phyloP scores from a whole-genome alignment of 2,113 vertebrate species.

The Monarcha castaneiventris region DNA sequence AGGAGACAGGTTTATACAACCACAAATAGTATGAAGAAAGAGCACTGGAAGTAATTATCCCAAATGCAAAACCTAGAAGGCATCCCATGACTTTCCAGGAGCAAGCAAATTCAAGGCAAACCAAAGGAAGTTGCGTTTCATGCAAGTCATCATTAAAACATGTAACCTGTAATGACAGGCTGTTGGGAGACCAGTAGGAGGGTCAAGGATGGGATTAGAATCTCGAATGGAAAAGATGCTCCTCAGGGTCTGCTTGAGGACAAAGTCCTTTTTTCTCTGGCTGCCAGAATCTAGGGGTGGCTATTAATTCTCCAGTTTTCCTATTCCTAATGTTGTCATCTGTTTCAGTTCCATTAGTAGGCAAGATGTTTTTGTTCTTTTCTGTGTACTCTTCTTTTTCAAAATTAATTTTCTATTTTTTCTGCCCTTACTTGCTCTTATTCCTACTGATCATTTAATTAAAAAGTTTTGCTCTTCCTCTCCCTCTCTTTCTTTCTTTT shows the following conservation, averaged over 20 bases:
- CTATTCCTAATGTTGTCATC: background rate
- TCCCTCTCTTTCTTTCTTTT: background rate
- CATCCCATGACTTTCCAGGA: background rate
- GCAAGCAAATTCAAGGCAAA: background rate
- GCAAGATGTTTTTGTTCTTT: background rate
- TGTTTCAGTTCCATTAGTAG: background rate
- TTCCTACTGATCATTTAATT: background rate
- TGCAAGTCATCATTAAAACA: background rate
- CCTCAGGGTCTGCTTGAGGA: background rate
- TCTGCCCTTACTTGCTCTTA: background rate
- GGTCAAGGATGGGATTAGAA: background rate
- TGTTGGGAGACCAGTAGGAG: background rate
- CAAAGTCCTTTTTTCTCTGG: background rate
- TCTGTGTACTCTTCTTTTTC: background rate
- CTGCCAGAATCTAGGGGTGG: background rate
- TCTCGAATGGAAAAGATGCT: background rate
- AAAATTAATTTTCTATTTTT: background rate
- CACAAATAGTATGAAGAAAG: background rate
- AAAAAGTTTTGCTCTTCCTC: background rate
- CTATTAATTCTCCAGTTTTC: background rate
- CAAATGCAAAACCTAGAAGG: background rate
- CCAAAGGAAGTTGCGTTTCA: background rate
- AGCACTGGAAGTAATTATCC: background rate
- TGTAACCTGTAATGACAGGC: background rate
- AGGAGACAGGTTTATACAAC: background rate